Evolutionary conservation across 1,140 invertebrate genomes (phyloP), one percentile per base, ranked within the genome.

Genomic region (Condylostylus longicornis): DNA sequence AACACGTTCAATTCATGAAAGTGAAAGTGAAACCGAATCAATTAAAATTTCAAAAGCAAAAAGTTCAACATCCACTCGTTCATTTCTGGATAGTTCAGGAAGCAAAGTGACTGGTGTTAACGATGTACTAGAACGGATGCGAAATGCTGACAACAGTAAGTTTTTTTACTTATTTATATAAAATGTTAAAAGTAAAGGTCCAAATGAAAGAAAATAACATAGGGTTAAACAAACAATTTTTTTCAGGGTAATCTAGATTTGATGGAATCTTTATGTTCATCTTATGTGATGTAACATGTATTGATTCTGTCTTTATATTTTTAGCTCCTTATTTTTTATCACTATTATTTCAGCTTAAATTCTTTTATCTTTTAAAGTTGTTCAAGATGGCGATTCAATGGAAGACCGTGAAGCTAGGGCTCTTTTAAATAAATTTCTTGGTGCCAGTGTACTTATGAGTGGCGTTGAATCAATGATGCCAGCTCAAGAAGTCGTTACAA

Each of bases 381-480:
- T 65, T 28, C 64, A 71, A 40, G 69, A 68, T 22, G 71, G 71
- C 6, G 75, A 79, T 50, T 69, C 57, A 2, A 53, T 44, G 28
- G 75, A 77, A 51, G 77, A 81, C 57, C 55, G 65, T n/a, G 74
- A 79, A 53, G 78, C 78, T 9, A 66, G 75, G 27, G 71, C 74
- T 37, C 62, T 82, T 41, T 67, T 83, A 18, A 83, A 83, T 63
- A 82, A 81, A 62, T 82, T 82, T 59, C 64, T 83, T 18, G 79
- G 79, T 28, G 78, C 78, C 35, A 77, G 77, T 43, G 76, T 81
- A 37, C 69, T 82, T 14, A 71, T 82, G 62, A 71, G 72, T 34
- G 78, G 57, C 4, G 53, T 59, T 19, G 57, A 59, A 37, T 48
- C 46, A 36, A 49, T 53, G 43, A 27, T 58, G 30, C 55, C 53